Evolutionary conservation across 2,113 vertebrate species (phyloP), one percentile per base, ranked within the genome.

Genomic region (Manacus vitellinus): DNA sequence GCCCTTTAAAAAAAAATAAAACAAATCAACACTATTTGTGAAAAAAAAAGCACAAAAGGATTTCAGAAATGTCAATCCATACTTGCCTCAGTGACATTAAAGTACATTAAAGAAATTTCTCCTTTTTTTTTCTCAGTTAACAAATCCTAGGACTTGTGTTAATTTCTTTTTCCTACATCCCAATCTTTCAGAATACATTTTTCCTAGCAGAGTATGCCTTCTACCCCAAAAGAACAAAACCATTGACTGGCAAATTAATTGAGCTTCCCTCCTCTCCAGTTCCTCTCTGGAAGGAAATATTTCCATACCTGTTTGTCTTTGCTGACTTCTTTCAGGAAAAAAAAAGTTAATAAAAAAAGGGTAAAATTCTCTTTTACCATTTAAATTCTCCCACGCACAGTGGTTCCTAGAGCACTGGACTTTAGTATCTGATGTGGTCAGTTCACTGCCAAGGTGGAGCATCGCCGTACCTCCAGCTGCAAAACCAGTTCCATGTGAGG

Each of bases 391-490:
- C 94, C 96, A 85, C 1, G 49, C 82, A 92, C 92, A 84, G 68
- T 54, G 56, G 62, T 89, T 94, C 96, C 56, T 85, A 93, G 85
- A 91, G 59, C 35, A 73, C 91, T 58, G 95, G 85, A 65, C 65
- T 97, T 97, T 91, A 89, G 79, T 49, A 85, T 95, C 59, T 90
- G 92, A 59, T 88, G 73, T 13, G 61, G 78, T 96, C 87, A 84
- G 82, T 68, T 83, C 91, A 55, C 62, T 86, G 47, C 43, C n/a
- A 75, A 74, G 70, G 89, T 67, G 92, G 77, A 96, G 62, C 96
- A 97, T 94, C 93, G 96, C 97, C 66, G 72, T 92, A 88, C 74
- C 72, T 94, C 84, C 49, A 85, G 81, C 22, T 73, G 89, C 56
- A 94, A 80, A 88, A 88, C 58, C 77, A 73, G 94, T 87, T 93